A percentile compares a stretch with the other conserved stretches of the same genome.
phyloP scores from a whole-genome alignment of 2,888 invertebrate genomes.

The Eurytoma californica region DNA sequence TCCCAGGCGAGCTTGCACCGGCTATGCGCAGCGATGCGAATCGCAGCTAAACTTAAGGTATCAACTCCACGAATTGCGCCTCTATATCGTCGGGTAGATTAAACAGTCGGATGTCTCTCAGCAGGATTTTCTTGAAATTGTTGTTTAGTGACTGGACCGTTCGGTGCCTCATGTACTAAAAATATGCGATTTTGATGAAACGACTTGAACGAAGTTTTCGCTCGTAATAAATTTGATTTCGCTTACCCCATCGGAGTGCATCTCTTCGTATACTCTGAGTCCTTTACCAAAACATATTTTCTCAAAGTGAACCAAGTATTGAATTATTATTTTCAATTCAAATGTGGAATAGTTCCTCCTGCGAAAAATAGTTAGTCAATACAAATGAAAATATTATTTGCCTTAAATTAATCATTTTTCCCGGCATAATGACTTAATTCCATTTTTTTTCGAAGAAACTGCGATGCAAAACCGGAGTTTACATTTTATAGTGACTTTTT shows the following conservation, averaged over 20 bases:
- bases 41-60: background rate
- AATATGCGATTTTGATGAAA: background rate
- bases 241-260: slow-evolving; percentile 30
- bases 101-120: slow-evolving; percentile 25
- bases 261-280: slow-evolving; percentile 2
- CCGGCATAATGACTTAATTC: no score
- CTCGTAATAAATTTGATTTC: background rate
- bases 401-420: no score
- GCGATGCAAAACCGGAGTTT: no score
- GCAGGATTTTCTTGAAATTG: slow-evolving; percentile 21
- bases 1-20: background rate
- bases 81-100: slow-evolving; percentile 20
- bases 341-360: slow-evolving; percentile 7
- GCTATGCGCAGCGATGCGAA: background rate
- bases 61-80: slow-evolving; percentile 3
- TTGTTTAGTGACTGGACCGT: slow-evolving; percentile 25
- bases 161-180: slow-evolving; percentile 36
- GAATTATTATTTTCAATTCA: slow-evolving; percentile 31
- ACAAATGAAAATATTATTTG: background rate
- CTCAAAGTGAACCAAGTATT: slow-evolving; percentile 26
- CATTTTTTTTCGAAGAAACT: no score
- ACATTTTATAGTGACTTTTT: no score
- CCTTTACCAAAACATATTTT: slow-evolving; percentile 9
- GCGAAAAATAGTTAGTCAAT: background rate
- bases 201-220: background rate